These are phyloP conservation scores for Drosophila pectinifera DNA, from an alignment of 1,140 invertebrate species.

Conservation along the genomic window DNA sequence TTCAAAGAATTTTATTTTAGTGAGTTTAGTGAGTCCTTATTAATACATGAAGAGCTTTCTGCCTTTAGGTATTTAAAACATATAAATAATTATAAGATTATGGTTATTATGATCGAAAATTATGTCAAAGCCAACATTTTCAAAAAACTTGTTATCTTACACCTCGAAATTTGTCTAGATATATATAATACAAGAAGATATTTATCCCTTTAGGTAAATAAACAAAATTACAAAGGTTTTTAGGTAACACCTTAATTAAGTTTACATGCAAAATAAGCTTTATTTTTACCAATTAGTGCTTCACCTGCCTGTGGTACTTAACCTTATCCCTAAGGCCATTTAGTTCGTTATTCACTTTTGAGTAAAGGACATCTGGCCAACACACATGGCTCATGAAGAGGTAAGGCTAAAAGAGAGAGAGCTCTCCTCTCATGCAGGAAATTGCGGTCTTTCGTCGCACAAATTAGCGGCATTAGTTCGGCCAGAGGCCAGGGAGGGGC, in stretches of 20 bases:
- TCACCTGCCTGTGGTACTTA: not conserved
- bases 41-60: too few relatives aligned
- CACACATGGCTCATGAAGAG: constrained; percentile 9
- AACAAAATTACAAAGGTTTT: not conserved
- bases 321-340: not conserved
- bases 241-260: not conserved
- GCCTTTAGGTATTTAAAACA: too few relatives aligned
- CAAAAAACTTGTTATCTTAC: too few relatives aligned
- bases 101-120: too few relatives aligned
- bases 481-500: not conserved
- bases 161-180: too few relatives aligned
- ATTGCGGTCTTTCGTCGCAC: constrained; percentile 51
- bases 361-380: constrained; percentile 12
- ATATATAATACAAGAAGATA: too few relatives aligned
- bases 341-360: constrained; percentile 9
- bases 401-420: constrained; percentile 7
- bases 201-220: not conserved
- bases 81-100: not conserved
- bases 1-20: too few relatives aligned
- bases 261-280: not conserved
- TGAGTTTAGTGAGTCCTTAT: too few relatives aligned
- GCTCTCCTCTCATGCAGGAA: constrained; percentile 33
- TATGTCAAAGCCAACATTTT: too few relatives aligned
- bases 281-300: not conserved
- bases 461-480: constrained; percentile 71